Evolutionary conservation across 2,888 invertebrate genomes (phyloP), one percentile per base, ranked within the genome.

Genomic region (Rhopalosiphum nymphaeae): DNA sequence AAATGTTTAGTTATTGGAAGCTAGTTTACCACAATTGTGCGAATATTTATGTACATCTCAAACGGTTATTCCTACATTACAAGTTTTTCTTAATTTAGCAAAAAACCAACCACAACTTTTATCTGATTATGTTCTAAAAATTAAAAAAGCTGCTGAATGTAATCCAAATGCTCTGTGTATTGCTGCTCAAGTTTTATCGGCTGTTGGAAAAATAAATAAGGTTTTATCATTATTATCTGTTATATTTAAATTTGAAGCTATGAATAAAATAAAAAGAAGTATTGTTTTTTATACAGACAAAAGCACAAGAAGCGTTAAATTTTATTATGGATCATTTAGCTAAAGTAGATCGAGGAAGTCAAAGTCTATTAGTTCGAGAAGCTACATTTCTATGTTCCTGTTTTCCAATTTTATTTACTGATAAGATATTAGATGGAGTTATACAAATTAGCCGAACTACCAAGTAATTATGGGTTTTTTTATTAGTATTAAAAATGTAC

Each of bases 301-400:
- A 97, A 94, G 98, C 98, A 0, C 97, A 98, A 95, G 97, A 97
- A 95, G 98, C 98, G 16, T 96, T 98, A 95, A 97, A 97, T 96
- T 98, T 98, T 96, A 97, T 98, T 94, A 96, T 98, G 95, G 97
- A 97, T 95, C 97, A 97, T 95, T 96, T 98, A 95, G 96, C 97
- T 94, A 96, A 97, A 95, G 97, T 97, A 16, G 98, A 98, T 96
- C 96, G 97, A 95, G 97, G 97, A 78, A 97, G 97, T 94, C 98
- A 98, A 95, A 97, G 97, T 84, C 97, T 97, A 56, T 96, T 98
- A 95, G 96, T 98, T 95, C 97, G 98, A 95, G 98, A 98, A 96
- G 98, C 98, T 88, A 98, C 98, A 11, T 96, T 97, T 46, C 96
- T 98, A 49, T 98, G 98, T 96, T 97, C 98, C 95, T 97, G 97